These are phyloP conservation scores for Tamias sibiricus DNA, from an alignment of 2,113 vertebrate species.

Conservation along the genomic window DNA sequence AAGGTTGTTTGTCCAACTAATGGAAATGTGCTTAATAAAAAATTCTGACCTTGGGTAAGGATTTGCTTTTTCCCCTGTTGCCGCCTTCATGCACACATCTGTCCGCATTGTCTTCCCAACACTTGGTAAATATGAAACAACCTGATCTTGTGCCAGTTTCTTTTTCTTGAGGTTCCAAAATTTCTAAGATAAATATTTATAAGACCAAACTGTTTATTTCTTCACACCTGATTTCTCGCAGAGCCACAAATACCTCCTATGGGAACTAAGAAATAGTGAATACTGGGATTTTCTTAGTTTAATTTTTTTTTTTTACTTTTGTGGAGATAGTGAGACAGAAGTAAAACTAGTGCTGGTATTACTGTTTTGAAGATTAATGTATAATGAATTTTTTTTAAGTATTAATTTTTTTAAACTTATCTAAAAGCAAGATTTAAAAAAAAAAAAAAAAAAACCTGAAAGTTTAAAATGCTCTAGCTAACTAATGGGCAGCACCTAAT, in stretches of 20 bases:
- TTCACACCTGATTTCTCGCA: constrained; percentile 58
- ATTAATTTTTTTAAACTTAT: constrained; percentile 1
- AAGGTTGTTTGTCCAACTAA: constrained; percentile 24
- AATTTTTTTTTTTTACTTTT: constrained; percentile 42
- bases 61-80: background rate
- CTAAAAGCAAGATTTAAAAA: constrained; percentile 39
- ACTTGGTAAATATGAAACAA: background rate
- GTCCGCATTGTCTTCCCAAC: background rate
- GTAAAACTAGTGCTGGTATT: constrained; percentile 51
- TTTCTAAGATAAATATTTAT: background rate
- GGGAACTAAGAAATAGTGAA: constrained; percentile 57
- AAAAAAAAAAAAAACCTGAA: background rate
- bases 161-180: constrained; percentile 38
- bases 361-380: constrained; percentile 47
- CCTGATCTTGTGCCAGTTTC: constrained; percentile 45
- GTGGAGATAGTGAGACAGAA: constrained; percentile 48
- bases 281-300: constrained; percentile 41
- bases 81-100: background rate
- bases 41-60: constrained; percentile 32
- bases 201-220: constrained; percentile 18
- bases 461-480: constrained; percentile 45
- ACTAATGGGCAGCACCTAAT: background rate
- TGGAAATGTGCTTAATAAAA: constrained; percentile 50
- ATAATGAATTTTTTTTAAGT: constrained; percentile 50
- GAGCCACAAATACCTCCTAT: constrained; percentile 62